Conservation (phyloP, 2,888 invertebrate genomes). For the Xanthia icteritia region DNA sequence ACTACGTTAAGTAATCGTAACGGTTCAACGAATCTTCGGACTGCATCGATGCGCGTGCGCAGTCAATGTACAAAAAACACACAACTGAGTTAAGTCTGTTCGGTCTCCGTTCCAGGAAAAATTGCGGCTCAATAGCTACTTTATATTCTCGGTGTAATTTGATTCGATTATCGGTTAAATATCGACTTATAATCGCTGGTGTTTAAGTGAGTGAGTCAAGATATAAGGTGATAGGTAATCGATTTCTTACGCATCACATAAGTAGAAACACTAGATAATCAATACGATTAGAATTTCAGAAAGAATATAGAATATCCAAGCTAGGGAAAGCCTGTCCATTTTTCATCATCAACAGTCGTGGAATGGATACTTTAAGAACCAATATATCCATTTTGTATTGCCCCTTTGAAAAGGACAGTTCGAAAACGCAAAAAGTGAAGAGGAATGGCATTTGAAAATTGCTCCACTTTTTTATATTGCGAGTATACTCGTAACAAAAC, state of each 20-base stretch:
- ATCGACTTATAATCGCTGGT: constrained; percentile 32
- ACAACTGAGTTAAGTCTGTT: constrained; percentile 6
- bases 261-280: background rate
- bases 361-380: too few species aligned
- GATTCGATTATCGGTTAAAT: constrained; percentile 36
- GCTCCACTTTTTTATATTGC: too few species aligned
- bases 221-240: background rate
- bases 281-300: too few species aligned
- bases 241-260: background rate
- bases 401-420: too few species aligned
- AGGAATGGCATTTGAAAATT: too few species aligned
- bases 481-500: too few species aligned
- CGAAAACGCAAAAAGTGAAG: too few species aligned
- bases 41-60: constrained; percentile 25
- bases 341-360: background rate
- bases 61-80: constrained; percentile 33
- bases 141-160: constrained; percentile 39
- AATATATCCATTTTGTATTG: too few species aligned
- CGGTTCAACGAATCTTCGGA: constrained; percentile 50
- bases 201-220: constrained; percentile 7
- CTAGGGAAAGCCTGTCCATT: too few species aligned
- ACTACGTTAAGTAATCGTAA: constrained; percentile 50
- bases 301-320: too few species aligned
- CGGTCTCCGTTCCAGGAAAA: constrained; percentile 50
- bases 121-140: constrained; percentile 43